Base-by-base conservation (phyloP, 2,113 vertebrate species). In the Fregata magnificens region DNA sequence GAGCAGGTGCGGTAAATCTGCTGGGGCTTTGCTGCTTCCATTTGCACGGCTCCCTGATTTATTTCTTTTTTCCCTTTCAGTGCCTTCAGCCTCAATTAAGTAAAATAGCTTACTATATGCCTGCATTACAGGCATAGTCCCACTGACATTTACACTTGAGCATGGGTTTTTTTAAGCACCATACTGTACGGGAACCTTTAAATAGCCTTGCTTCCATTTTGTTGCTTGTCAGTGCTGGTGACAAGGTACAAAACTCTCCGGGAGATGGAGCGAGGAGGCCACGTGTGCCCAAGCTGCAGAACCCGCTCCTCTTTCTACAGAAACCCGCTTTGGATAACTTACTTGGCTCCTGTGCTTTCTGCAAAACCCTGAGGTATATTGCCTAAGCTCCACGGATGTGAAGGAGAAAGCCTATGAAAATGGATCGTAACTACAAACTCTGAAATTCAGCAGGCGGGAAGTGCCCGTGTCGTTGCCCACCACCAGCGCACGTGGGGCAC, bases 221-320 rank as follows among this genome's bases (percentile, higher is more conserved):
- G 96, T 93, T 91, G 83, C 40, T 2, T 90, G 83, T 84, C 92
- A 84, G 94, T 26, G 86, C 94, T 47, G 87, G 82, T 90, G 95
- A 94, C 66, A 88, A 82, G 81, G 78, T 81, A 92, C 84, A 88
- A 85, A 92, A 90, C 90, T 90, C 95, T 58, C 87, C 22, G 10
- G 92, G 92, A 63, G 87, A 40, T 0, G 6, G 86, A 89, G 78
- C 7, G 55, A 28, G 38, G 91, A 56, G 13, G 25, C 31, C 34
- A 32, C 34, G 11, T 61, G 85, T 32, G 66, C 65, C 42, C 56
- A 6, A 40, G 55, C 77, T 10, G 25, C 83, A 12, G 56, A 93
- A 72, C 82, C 94, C 16, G 61, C 94, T 90, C 79, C 89, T 91
- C 80, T 65, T 76, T 5, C 90, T 78, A 67, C 32, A 14, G 79